Evolutionary conservation across 2,888 invertebrate species (phyloP), one percentile per base, ranked within the genome.

Genomic region (Mythimna albipuncta): DNA sequence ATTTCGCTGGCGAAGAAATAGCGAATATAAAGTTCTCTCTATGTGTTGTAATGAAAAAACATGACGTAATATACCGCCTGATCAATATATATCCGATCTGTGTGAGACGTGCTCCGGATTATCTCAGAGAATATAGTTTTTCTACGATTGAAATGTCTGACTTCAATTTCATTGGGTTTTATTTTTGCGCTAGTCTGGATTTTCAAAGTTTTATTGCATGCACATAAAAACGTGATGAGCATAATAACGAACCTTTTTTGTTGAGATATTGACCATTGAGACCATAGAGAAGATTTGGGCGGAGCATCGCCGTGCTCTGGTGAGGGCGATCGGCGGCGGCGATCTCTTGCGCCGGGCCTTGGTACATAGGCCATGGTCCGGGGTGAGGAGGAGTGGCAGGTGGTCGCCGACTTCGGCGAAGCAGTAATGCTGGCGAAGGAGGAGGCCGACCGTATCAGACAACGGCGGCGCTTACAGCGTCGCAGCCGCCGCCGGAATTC

Each of bases 41-140:
- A 69, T 76, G 32, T 54, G 65, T 59, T 54, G 55, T 83, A 75
- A 81, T 81, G 78, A 83, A 83, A 83, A 83, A 75, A 69, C 59
- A 79, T 77, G 72, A 77, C 62, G 72, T 70, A 73, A 73, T 71
- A 65, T 64, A 69, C 54, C 19, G 69, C 50, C 64, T 72, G 69
- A 72, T 81, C 76, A 76, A 77, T 75, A 81, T 71, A 69, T 71
- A 69, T 71, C 26, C 57, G 62, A 75, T 84, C 75, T 69, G 64
- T 38, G 62, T 2, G 69, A 64, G 58, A 70, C 72, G 83, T 54
- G 73, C 54, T 64, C 41, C 16, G 74, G 71, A 70, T 83, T 71
- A 75, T 68, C 58, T 58, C 41, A 58, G 26, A 55, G 47, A 70
- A 79, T 64, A 75, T 67, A 70, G 69, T 69, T 70, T 70, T 68